Conservation (phyloP, 2,888 invertebrate genomes). For the Epistrophella euchroma region DNA sequence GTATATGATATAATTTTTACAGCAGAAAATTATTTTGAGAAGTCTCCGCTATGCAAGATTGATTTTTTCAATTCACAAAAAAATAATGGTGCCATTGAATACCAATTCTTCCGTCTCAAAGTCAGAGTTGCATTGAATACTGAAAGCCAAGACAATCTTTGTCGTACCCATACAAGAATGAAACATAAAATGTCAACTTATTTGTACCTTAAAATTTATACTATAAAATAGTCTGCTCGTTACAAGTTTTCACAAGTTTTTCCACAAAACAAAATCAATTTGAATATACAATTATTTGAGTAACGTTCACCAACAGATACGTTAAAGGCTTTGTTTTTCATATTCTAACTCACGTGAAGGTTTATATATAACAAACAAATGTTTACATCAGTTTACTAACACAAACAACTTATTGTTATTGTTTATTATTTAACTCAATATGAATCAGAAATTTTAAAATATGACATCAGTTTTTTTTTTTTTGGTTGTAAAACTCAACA, state of each 20-base stretch:
- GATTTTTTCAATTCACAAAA: too few species aligned
- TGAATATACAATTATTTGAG: neutral
- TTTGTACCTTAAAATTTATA: too few species aligned
- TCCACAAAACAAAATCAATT: constrained; percentile 4
- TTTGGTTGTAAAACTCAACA: neutral
- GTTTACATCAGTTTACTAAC: neutral
- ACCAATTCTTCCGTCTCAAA: too few species aligned
- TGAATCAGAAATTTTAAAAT: neutral
- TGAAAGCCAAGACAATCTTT: too few species aligned
- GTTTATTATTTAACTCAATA: neutral
- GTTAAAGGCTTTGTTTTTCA: neutral
- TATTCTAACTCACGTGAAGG: constrained; percentile 10
- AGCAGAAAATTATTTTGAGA: too few species aligned
- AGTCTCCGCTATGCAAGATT: too few species aligned
- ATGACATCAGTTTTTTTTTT: constrained; percentile 3
- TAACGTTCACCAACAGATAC: neutral
- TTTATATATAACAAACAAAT: neutral
- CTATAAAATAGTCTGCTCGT: neutral
- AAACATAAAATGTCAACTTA: too few species aligned
- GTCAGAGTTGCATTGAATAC: too few species aligned
- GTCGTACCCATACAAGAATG: too few species aligned
- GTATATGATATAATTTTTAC: too few species aligned
- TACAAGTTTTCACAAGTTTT: constrained; percentile 25
- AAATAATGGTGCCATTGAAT: too few species aligned
- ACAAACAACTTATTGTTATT: neutral